A percentile compares a stretch with the other conserved stretches of the same genome.
phyloP scores from a whole-genome alignment of 2,888 invertebrate species.

The Aporophyla nigra region DNA sequence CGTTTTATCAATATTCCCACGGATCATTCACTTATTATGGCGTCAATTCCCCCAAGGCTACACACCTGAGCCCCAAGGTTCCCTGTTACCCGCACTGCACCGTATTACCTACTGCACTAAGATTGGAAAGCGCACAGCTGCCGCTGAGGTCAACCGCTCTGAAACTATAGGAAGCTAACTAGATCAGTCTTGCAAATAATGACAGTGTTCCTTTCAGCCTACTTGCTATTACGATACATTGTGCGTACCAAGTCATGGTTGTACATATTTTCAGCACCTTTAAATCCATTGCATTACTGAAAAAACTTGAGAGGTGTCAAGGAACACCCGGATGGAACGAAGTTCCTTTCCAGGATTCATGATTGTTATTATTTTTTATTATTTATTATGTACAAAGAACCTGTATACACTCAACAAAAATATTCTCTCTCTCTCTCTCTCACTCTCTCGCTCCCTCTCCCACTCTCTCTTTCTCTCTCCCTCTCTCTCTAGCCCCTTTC shows the following conservation, averaged over 20 bases:
- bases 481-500: too few species aligned
- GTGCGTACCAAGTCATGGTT: not conserved
- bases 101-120: slow-evolving; percentile 15
- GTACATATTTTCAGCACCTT: not conserved
- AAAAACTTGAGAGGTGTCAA: too few species aligned
- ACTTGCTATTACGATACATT: slow-evolving; percentile 8
- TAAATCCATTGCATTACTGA: too few species aligned
- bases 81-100: slow-evolving; percentile 13
- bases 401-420: too few species aligned
- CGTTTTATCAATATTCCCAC: slow-evolving; percentile 2
- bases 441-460: too few species aligned
- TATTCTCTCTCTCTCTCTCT: too few species aligned
- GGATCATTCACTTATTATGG: not conserved
- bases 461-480: too few species aligned
- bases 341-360: too few species aligned
- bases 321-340: too few species aligned
- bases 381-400: too few species aligned
- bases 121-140: slow-evolving; percentile 50
- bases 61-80: slow-evolving; percentile 33
- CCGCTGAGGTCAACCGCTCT: slow-evolving; percentile 49
- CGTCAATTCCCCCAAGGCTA: slow-evolving; percentile 2
- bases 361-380: too few species aligned
- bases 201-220: slow-evolving; percentile 1
- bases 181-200: slow-evolving; percentile 2
- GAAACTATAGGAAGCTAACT: slow-evolving; percentile 47